Evolutionary conservation across 2,113 vertebrate genomes (phyloP).

Genomic region (Scomber colias): DNA sequence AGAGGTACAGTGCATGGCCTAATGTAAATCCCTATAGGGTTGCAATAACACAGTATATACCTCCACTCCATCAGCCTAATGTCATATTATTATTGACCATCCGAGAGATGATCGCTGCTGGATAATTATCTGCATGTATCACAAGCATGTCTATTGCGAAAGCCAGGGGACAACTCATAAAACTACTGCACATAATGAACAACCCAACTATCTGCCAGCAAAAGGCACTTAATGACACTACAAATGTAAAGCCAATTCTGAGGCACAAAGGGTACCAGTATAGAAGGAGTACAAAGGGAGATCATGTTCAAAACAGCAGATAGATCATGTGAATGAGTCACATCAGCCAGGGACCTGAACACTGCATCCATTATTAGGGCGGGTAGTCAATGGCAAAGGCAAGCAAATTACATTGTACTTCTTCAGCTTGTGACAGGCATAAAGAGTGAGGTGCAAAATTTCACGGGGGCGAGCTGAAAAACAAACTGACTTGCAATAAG

Average conservation of each 20-base stretch:
- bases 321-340: slow-evolving; percentile 52
- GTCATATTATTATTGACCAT: slow-evolving; percentile 73
- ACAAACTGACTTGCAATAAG: slow-evolving; percentile 39
- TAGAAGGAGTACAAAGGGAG: slow-evolving; percentile 34
- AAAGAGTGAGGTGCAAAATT: slow-evolving; percentile 29
- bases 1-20: slow-evolving; percentile 6
- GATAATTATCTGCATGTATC: slow-evolving; percentile 75
- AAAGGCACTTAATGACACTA: slow-evolving; percentile 58
- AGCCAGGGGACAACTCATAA: slow-evolving; percentile 55
- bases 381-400: slow-evolving; percentile 25
- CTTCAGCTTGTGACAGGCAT: slow-evolving; percentile 36
- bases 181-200: slow-evolving; percentile 55
- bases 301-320: slow-evolving; percentile 43
- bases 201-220: slow-evolving; percentile 58
- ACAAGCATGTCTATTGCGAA: slow-evolving; percentile 42
- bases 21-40: slow-evolving; percentile 45
- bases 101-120: slow-evolving; percentile 64
- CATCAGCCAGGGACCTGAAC: slow-evolving; percentile 29
- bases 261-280: slow-evolving; percentile 12
- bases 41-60: slow-evolving; percentile 55
- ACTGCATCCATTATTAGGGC: slow-evolving; percentile 38
- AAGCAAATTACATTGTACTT: slow-evolving; percentile 32
- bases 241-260: slow-evolving; percentile 63
- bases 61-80: slow-evolving; percentile 63
- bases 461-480: slow-evolving; percentile 31